phyloP scores from a whole-genome alignment of 2,888 invertebrate species.

The Xylota sylvarum region DNA sequence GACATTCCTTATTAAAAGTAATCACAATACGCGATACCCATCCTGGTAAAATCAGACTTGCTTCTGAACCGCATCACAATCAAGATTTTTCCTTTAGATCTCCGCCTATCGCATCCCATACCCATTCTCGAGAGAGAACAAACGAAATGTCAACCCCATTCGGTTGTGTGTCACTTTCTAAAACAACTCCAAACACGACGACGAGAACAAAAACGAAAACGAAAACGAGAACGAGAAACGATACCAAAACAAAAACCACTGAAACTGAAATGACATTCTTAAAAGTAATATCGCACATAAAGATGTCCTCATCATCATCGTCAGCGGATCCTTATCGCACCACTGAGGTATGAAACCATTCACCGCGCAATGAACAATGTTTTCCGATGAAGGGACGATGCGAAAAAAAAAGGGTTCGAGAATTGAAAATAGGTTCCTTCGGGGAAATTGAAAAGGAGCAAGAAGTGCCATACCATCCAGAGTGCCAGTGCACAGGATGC shows the following conservation, averaged over 20 bases:
- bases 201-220: background rate
- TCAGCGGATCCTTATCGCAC: constrained; percentile 44
- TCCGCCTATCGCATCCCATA: background rate
- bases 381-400: constrained; percentile 36
- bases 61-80: constrained; percentile 9
- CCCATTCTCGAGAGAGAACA: constrained; percentile 27
- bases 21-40: constrained; percentile 55
- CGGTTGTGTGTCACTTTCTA: constrained; percentile 48
- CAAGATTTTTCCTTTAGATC: constrained; percentile 9
- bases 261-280: constrained; percentile 50
- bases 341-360: constrained; percentile 50
- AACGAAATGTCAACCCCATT: constrained; percentile 63
- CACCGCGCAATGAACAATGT: constrained; percentile 20
- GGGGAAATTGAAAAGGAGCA: constrained; percentile 66
- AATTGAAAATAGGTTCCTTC: constrained; percentile 49
- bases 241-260: constrained; percentile 40
- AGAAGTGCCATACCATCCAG: constrained; percentile 44
- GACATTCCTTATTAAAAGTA: constrained; percentile 63
- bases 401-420: background rate
- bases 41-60: constrained; percentile 13
- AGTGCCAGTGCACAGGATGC: constrained; percentile 42
- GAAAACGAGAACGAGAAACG: background rate
- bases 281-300: constrained; percentile 59
- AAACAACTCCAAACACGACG: background rate
- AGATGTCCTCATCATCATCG: constrained; percentile 38